These are phyloP conservation scores for Notiomystis cincta DNA, from an alignment of 2,113 vertebrate species.

Conservation along the genomic window DNA sequence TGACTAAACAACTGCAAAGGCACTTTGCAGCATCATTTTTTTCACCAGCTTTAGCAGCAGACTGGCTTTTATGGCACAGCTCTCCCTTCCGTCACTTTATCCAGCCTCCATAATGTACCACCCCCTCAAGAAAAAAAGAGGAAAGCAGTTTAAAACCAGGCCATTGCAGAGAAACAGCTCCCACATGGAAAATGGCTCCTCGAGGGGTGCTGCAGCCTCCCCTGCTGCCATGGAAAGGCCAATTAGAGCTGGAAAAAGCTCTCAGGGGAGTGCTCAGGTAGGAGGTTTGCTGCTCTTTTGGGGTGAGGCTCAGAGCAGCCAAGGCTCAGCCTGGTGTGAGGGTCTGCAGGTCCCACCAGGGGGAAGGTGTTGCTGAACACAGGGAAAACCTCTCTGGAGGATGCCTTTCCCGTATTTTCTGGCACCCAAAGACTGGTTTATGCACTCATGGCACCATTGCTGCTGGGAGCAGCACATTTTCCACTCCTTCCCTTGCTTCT, in stretches of 20 bases:
- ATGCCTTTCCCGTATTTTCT: neutral
- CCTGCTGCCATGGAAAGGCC: neutral
- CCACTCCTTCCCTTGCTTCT: neutral
- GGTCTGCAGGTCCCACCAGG: neutral
- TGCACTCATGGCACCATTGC: rapidly evolving
- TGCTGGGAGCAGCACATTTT: rapidly evolving
- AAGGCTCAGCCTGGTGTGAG: neutral
- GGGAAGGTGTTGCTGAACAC: neutral
- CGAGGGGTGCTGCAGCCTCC: neutral
- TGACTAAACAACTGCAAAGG: slow-evolving; percentile 35
- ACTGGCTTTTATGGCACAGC: neutral
- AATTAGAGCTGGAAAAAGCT: neutral
- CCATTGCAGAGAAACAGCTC: slow-evolving; percentile 15
- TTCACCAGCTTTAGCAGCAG: slow-evolving; percentile 25
- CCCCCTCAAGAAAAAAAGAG: slow-evolving; percentile 8
- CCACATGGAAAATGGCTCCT: slow-evolving; percentile 14
- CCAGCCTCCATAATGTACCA: neutral
- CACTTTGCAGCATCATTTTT: slow-evolving; percentile 27
- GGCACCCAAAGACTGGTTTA: neutral
- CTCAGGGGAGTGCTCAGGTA: neutral
- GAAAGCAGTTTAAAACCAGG: slow-evolving; percentile 13
- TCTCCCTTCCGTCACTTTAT: neutral
- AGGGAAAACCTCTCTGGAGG: neutral
- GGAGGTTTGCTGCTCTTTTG: neutral
- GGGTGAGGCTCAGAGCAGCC: neutral